phyloP scores from a whole-genome alignment of 1,140 invertebrate genomes.

The Drosophila jambulina region DNA sequence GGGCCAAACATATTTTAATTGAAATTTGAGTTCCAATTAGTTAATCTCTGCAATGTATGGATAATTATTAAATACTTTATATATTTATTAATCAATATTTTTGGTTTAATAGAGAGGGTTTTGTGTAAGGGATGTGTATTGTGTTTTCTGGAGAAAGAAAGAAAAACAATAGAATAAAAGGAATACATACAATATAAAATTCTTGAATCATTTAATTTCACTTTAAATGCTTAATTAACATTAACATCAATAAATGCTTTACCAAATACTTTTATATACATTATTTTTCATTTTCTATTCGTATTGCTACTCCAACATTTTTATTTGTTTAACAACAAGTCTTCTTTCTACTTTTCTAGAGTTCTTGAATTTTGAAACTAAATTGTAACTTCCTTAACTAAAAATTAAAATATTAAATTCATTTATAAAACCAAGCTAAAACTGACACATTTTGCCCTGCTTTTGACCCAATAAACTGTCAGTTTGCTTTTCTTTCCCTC shows the following conservation, averaged over 20 bases:
- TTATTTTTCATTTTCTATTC: too few relatives aligned
- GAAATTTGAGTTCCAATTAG: conserved; percentile 7
- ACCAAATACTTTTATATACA: too few relatives aligned
- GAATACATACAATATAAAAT: too few relatives aligned
- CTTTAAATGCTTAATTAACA: too few relatives aligned
- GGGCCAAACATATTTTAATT: conserved; percentile 20
- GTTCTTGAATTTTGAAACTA: neutral
- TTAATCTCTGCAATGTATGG: neutral
- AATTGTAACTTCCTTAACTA: too few relatives aligned
- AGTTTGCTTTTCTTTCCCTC: neutral
- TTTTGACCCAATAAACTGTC: conserved; percentile 3
- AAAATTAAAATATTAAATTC: neutral
- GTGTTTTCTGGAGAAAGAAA: neutral
- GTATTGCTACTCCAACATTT: too few relatives aligned
- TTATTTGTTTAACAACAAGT: too few relatives aligned
- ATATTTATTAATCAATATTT: neutral
- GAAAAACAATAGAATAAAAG: too few relatives aligned
- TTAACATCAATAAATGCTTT: too few relatives aligned
- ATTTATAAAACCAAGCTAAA: neutral
- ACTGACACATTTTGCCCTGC: neutral
- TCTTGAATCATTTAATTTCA: too few relatives aligned
- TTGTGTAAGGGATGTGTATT: neutral
- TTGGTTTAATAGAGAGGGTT: neutral
- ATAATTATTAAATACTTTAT: neutral
- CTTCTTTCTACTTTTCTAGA: neutral